These are phyloP conservation scores for Macroramphosus scolopax DNA, from an alignment of 2,797 vertebrate species.

Conservation along the genomic window DNA sequence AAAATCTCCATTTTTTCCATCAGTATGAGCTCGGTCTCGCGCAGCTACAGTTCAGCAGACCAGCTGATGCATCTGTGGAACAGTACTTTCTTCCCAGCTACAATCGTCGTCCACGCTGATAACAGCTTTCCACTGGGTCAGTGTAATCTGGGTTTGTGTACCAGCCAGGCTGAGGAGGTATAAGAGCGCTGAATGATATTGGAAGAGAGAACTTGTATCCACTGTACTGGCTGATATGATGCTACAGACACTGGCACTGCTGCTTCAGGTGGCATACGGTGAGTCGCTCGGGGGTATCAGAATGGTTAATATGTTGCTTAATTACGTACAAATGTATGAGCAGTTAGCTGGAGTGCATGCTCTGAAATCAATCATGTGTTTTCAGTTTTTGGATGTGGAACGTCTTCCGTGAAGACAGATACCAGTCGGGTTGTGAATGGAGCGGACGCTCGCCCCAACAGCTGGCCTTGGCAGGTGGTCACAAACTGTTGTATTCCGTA, in stretches of 20 bases:
- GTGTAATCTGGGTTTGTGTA: conserved; percentile 8
- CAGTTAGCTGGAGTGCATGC: neutral
- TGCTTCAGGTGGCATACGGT: conserved; percentile 62
- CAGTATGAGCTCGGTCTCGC: neutral
- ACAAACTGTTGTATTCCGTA: neutral
- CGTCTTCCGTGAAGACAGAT: conserved; percentile 54
- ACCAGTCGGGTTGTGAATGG: conserved; percentile 68
- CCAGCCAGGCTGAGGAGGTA: conserved; percentile 30
- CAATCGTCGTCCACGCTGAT: conserved; percentile 57
- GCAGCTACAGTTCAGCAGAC: conserved; percentile 1
- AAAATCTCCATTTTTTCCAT: neutral
- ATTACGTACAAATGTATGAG: neutral
- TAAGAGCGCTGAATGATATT: conserved; percentile 40
- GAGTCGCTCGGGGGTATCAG: conserved; percentile 20
- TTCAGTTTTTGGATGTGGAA: conserved; percentile 66
- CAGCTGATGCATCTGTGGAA: conserved; percentile 50
- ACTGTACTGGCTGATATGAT: conserved; percentile 32
- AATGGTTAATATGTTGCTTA: neutral
- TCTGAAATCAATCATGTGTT: neutral
- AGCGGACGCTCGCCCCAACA: conserved; percentile 60
- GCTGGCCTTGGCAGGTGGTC: conserved; percentile 75
- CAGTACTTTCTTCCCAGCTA: conserved; percentile 60
- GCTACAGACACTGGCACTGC: conserved; percentile 45
- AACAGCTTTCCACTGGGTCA: conserved; percentile 29
- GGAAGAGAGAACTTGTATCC: neutral